Conservation (phyloP, 2,797 vertebrate species). For the Microctenopoma steveboyesi region DNA sequence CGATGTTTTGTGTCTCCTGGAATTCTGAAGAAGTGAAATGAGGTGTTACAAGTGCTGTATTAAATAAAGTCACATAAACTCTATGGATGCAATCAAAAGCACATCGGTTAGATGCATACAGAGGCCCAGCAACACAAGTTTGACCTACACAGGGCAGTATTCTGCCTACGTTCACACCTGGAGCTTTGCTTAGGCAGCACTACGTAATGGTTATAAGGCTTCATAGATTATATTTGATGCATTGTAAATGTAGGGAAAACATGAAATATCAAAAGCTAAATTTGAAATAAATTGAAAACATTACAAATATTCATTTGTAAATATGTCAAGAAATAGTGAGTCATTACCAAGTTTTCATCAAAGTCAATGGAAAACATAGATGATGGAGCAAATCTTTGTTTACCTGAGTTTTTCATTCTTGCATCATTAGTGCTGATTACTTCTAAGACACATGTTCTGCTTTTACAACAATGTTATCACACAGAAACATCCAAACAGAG, state of each 20-base stretch:
- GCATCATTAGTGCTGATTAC: neutral
- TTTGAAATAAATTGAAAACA: neutral
- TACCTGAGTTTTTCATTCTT: neutral
- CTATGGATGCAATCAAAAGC: neutral
- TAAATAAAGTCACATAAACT: neutral
- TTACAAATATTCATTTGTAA: neutral
- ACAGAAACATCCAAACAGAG: neutral
- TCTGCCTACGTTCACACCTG: constrained; percentile 8
- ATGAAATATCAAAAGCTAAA: neutral
- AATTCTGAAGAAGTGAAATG: constrained; percentile 89
- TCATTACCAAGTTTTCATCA: too few relatives aligned
- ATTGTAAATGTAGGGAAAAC: neutral
- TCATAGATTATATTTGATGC: neutral
- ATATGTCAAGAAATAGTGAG: too few relatives aligned
- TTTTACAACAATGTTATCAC: neutral
- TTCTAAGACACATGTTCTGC: neutral
- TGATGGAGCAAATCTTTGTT: neutral
- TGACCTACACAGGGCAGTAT: neutral
- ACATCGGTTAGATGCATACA: neutral
- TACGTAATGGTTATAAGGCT: neutral
- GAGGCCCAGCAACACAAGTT: neutral
- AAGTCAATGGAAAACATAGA: neutral
- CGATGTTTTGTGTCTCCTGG: constrained; percentile 83
- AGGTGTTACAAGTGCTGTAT: constrained; percentile 30
- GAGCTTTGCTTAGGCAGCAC: neutral